A percentile compares a stretch with the other conserved stretches of the same genome.
These are phyloP conservation scores for Dryocosmus kuriphilus DNA, from an alignment of 2,888 invertebrate genomes.

Conservation along the genomic window DNA sequence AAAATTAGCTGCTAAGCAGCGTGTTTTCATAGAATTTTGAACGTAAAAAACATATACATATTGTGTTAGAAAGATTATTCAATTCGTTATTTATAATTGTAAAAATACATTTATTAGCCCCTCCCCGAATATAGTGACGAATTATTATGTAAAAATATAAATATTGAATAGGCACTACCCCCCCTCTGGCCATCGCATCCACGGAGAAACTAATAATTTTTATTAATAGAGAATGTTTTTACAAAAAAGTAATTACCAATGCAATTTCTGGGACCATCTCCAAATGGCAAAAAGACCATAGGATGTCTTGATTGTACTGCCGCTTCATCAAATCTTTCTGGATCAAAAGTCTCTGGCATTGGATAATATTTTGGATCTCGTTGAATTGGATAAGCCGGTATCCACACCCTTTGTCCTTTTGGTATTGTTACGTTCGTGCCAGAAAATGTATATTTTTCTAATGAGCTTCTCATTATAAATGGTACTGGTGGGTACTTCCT, in stretches of 20 bases:
- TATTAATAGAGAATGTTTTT: neutral
- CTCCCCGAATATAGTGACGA: too few relatives aligned
- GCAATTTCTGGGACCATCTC: conserved; percentile 72
- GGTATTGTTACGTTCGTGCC: conserved; percentile 63
- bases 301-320: conserved; percentile 58
- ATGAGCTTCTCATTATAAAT: conserved; percentile 69
- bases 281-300: conserved; percentile 68
- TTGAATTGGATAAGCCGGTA: conserved; percentile 63
- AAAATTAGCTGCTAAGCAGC: too few relatives aligned
- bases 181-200: too few relatives aligned
- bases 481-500: conserved; percentile 76
- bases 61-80: too few relatives aligned
- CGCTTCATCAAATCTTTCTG: conserved; percentile 65
- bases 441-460: conserved; percentile 24
- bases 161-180: too few relatives aligned
- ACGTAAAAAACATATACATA: too few relatives aligned
- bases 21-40: too few relatives aligned
- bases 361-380: conserved; percentile 59
- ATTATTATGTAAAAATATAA: too few relatives aligned
- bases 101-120: too few relatives aligned
- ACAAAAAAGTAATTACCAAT: conserved; percentile 61
- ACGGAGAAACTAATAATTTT: too few relatives aligned
- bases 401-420: conserved; percentile 49
- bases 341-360: conserved; percentile 25
- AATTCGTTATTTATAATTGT: too few relatives aligned